Base-by-base conservation (phyloP, 2,113 vertebrate genomes). In the Cebus imitator region DNA sequence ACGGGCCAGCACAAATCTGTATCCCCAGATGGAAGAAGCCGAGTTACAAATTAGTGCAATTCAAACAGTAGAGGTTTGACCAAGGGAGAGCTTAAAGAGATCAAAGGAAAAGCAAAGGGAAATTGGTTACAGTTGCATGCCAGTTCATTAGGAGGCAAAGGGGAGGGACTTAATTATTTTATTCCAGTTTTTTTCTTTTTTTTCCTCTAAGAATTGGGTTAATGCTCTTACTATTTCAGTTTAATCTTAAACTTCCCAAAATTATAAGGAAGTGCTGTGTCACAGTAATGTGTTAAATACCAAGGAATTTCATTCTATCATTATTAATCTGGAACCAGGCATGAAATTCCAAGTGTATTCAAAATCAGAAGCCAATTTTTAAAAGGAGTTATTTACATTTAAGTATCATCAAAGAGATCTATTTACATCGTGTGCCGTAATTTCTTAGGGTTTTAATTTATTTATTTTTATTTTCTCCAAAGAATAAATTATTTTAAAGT, bases 31-130 rank as follows among this genome's bases (percentile, higher is more conserved):
- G 88, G 96, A 97, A 97, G 30, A 79, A 0, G 0, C 23, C 0
- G 35, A 96, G 81, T 87, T 95, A 92, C 87, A 85, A 84, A 94
- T 97, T 83, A 96, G 89, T 95, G 75, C 90, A 95, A 95, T 61
- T 96, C 81, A 92, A 96, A 97, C n/a, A 97, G 85, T 79, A 96
- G 37, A 87, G 43, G 40, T 25, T 75, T 48, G 61, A 98, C 94
- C 66, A 91, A 87, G 45, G 81, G 78, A 85, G 90, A 48, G 32
- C 64, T 73, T 96, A 25, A 40, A 12, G 48, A 96, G 95, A 73
- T 90, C 94, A 87, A 91, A 96, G 82, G 30, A 23, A 94, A 55
- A 64, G n/a, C 21, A 73, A 87, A 92, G 37, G 35, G 85, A 97
- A 98, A 52, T 43, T 83, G 52, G 89, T 85, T 64, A 91, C 79